Evolutionary conservation across 2,888 invertebrate species (phyloP).

Genomic region (Euspilapteryx auroguttella): DNA sequence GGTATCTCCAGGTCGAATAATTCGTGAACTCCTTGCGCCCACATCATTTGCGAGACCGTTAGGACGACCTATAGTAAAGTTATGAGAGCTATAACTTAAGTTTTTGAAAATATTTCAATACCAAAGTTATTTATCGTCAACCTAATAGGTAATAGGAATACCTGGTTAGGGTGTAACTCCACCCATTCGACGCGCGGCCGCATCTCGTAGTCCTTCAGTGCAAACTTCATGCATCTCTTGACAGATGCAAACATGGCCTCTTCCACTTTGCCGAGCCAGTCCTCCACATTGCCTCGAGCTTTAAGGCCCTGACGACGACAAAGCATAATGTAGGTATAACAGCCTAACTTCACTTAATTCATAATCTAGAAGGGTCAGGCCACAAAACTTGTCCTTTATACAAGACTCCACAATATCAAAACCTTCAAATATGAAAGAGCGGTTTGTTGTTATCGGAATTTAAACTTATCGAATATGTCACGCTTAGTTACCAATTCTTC

Average conservation of each 20-base stretch:
- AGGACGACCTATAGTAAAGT: constrained; percentile 69
- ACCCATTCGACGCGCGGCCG: constrained; percentile 75
- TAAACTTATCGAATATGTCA: no score
- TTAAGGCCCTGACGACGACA: constrained; percentile 64
- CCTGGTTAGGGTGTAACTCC: constrained; percentile 72
- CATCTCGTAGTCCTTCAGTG: constrained; percentile 68
- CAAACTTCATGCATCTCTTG: constrained; percentile 73
- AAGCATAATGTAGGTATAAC: no score
- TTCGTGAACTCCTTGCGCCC: constrained; percentile 79
- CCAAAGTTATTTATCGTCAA: not conserved
- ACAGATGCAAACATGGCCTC: constrained; percentile 85
- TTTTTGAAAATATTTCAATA: no score
- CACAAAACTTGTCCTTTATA: no score
- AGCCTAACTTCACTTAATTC: no score
- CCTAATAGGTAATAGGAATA: constrained; percentile 15
- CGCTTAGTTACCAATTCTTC: no score
- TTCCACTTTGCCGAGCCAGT: constrained; percentile 90
- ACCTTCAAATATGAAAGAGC: no score
- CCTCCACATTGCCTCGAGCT: constrained; percentile 88
- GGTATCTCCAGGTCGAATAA: constrained; percentile 62
- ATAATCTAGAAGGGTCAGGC: no score
- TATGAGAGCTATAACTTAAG: no score
- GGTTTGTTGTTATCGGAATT: no score
- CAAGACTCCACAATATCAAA: no score
- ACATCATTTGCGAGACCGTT: constrained; percentile 87